Evolutionary conservation across 1,140 invertebrate species (phyloP), one percentile per base, ranked within the genome.

Genomic region (Nephila pilipes): DNA sequence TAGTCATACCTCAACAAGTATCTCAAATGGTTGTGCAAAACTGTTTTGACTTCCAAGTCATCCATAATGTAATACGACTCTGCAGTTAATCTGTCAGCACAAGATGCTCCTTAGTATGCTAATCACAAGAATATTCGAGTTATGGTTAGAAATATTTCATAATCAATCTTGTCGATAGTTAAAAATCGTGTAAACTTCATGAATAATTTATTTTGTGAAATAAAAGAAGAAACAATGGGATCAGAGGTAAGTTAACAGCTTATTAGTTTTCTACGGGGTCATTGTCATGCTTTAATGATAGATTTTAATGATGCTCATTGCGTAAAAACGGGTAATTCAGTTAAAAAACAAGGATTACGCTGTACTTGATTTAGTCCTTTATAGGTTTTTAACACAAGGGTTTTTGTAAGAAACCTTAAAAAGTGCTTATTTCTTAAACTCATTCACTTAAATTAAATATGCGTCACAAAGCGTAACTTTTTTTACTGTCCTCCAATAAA

Each of bases 141-240:
- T 25, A 65, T 65, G 25, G 63, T 65, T n/a, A 29, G 63, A 65
- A 29, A 65, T 65, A 65, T 65, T 65, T n/a, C 25, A 10, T 25
- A 65, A 65, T 65, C 63, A 65, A 65, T 65, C n/a, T 65, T 65
- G 63, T 65, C 63, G 25, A 65, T 65, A 14, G 60, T 25, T 65
- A 29, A 65, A 65, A 65, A 63, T 63, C n/a, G 63, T 65, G 60
- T 65, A 65, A 29, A 65, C 63, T 65, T 65, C 63, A 65, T 65
- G 63, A 65, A 65, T 65, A 65, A 65, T 65, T 65, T 25, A 65
- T 65, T 65, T 12, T n/a, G 12, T 25, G 25, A 65, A 65, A 65
- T n/a, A 65, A 65, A 65, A 63, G 6, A 22, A 63, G 6, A 65
- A 65, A 25, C 10, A 65, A 25, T 25, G n/a, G 12, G n/a, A 65